Base-by-base conservation (phyloP, 2,797 vertebrate species). In the Danio tinwini region DNA sequence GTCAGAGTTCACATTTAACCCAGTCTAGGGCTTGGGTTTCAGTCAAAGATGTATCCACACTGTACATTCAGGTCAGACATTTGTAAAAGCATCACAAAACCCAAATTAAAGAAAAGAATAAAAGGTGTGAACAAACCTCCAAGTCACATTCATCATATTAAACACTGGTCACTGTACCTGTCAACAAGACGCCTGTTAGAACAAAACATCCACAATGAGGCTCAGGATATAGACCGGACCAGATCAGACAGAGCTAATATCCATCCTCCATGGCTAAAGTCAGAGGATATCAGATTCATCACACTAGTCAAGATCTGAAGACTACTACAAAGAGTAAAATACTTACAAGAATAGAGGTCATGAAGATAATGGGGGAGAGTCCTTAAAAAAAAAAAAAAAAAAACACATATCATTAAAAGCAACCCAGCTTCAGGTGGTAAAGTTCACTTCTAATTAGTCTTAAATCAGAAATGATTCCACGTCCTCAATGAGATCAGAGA, bases 241-340 rank as follows among this genome's bases (percentile, higher is more conserved):
- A 85, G 4, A 29, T 94, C 93, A 94, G 93, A 80, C 92, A 94
- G 93, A 94, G 93, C 93, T 94, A 94, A 94, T 93, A 88, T 40
- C 76, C 21, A 76, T 64, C 86, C 92, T 90, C 83, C 93, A 94
- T 70, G 72, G 47, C 8, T 76, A 39, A 83, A 37, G 92, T 94
- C 93, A 93, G 92, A 21, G 19, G 82, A 87, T 0, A 82, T 6
- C 47, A 0, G 2, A 7, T 50, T 93, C 93, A 93, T 93, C 93
- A 93, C 71, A 85, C 83, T 88, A 90, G 86, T 82, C 37, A 40
- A 64, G 2, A 53, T n/a, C 17, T 40, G 14, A 8, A 16, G 16
- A 8, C 21, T 11, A 14, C 10, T 5, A 12, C 5, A 5, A 69
- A n/a, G 37, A 0, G 0, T 2, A 9, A 17, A 58, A 49, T 5